Evolutionary conservation across 2,888 invertebrate genomes (phyloP).

Genomic region (Megamerina dolium): DNA sequence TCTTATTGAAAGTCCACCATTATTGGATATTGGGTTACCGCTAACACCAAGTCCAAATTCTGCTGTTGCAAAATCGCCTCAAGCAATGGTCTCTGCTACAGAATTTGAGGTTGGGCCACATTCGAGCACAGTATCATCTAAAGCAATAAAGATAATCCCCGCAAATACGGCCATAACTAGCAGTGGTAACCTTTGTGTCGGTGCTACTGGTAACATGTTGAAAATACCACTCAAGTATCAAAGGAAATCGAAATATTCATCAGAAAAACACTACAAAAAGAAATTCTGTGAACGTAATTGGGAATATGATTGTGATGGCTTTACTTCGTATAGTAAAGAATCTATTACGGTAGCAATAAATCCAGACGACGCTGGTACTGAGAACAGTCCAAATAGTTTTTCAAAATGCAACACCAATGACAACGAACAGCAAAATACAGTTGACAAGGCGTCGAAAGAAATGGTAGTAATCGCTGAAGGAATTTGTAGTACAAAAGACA

Average conservation of each 20-base stretch:
- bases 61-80: constrained; percentile 41
- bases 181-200: constrained; percentile 3
- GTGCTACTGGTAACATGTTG: constrained; percentile 26
- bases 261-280: constrained; percentile 71
- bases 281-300: constrained; percentile 74
- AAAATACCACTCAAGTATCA: constrained; percentile 58
- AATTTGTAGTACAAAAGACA: too few species aligned
- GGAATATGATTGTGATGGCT: constrained; percentile 52
- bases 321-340: constrained; percentile 39
- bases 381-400: constrained; percentile 13
- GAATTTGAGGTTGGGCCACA: constrained; percentile 12
- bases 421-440: constrained; percentile 31
- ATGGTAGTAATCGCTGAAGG: too few species aligned
- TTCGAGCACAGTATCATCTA: not conserved
- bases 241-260: constrained; percentile 50
- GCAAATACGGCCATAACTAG: not conserved
- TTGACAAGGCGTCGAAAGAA: constrained; percentile 16
- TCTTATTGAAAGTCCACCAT: constrained; percentile 52
- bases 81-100: constrained; percentile 24
- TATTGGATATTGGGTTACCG: constrained; percentile 48
- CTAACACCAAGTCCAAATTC: constrained; percentile 48
- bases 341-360: constrained; percentile 24
- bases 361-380: constrained; percentile 38
- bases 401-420: constrained; percentile 9
- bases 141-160: not conserved